Conservation (phyloP, 2,888 invertebrate species). For the Bursaphelenchus okinawaensis region DNA sequence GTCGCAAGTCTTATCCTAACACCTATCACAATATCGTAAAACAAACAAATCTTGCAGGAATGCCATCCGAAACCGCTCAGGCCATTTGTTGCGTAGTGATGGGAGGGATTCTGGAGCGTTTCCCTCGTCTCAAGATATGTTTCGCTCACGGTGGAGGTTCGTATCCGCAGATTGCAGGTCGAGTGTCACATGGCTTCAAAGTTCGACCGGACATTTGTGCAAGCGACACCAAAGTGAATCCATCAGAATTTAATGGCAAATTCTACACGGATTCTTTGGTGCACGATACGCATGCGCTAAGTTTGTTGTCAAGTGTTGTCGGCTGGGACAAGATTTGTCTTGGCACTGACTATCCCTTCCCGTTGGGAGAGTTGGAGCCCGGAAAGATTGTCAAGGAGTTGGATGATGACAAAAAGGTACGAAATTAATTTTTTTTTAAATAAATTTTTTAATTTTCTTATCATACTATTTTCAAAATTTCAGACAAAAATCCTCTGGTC, state of each 20-base stretch:
- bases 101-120: conserved; percentile 63
- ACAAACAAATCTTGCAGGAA: conserved; percentile 60
- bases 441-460: too few species aligned
- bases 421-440: not conserved
- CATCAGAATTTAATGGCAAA: conserved; percentile 60
- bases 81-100: conserved; percentile 63
- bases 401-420: conserved; percentile 21
- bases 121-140: conserved; percentile 62
- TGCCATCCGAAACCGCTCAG: conserved; percentile 64
- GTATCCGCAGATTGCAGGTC: conserved; percentile 63
- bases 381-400: conserved; percentile 59
- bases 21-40: too few species aligned
- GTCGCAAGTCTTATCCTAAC: too few species aligned
- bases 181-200: conserved; percentile 63
- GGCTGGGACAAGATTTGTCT: conserved; percentile 63
- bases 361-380: conserved; percentile 63
- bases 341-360: conserved; percentile 65
- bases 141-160: conserved; percentile 64
- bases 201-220: conserved; percentile 64
- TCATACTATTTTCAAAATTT: not conserved
- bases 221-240: conserved; percentile 58
- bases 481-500: conserved; percentile 39
- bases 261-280: conserved; percentile 63
- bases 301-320: conserved; percentile 61
- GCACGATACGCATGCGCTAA: conserved; percentile 61